Base-by-base conservation (phyloP, 2,888 invertebrate genomes). In the Eutolmus rufibarbis region DNA sequence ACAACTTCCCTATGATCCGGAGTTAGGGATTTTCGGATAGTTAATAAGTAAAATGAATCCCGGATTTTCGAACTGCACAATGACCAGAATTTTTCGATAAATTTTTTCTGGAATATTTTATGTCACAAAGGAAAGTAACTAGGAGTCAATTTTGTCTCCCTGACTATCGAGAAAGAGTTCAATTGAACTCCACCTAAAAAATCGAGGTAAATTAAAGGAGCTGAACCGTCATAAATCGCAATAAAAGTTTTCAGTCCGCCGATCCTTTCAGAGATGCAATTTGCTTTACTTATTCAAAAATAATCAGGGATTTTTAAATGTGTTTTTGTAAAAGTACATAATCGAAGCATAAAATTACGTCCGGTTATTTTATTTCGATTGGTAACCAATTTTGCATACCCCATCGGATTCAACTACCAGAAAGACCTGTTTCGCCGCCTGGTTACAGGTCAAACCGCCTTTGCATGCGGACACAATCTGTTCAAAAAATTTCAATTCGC, bases 41-140 rank as follows among this genome's bases (percentile, higher is more conserved):
- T n/a, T 56, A 81, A 57, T 56, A 81, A 56, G 19, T 34, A 56
- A 81, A 81, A 31, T 81, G 34, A 34, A 31, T 46, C 56, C 7
- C 31, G 56, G 28, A n/a, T 28, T 28, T 28, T 28, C 31, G 16
- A 56, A 8, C n/a, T n/a, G 56, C 23, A 81, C 81, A 81, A 81
- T 56, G 57, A 16, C n/a, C 16, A 51, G 34, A 28, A 66, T 40
- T 84, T 84, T 74, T 84, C 84, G 40, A 84, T 84, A 74, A 74
- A 74, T 40, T 84, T 84, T 57, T 40, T 37, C 19, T 14, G 40
- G 40, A 19, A 46, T 84, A 34, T 37, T 40, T 23, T 7, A 40
- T 5, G n/a, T 7, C 8, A 37, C 37, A 37, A 37, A 9, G 43
- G 31, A 34, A 3, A 34, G 2, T n/a, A 81, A 51, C 28, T n/a